These are phyloP conservation scores for Coecobrya sp. DNA, from an alignment of 2,888 invertebrate genomes.

Conservation along the genomic window DNA sequence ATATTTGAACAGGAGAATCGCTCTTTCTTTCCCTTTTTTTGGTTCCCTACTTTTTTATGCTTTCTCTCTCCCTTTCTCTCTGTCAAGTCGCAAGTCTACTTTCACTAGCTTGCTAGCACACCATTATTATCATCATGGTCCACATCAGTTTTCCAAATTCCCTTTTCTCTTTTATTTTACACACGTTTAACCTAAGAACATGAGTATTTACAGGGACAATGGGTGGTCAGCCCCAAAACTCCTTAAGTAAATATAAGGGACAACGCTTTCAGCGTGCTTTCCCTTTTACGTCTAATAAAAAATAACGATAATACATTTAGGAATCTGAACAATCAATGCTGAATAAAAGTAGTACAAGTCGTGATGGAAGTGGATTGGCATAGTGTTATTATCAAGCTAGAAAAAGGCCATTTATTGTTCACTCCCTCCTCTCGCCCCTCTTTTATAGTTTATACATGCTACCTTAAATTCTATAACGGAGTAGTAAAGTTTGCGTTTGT, in stretches of 20 bases:
- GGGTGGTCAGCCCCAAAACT: conserved; percentile 19
- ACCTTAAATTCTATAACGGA: not conserved
- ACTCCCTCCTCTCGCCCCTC: not conserved
- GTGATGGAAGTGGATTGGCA: conserved; percentile 2
- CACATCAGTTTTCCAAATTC: not conserved
- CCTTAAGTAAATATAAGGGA: conserved; percentile 43
- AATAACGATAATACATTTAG: conserved; percentile 67
- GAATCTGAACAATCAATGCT: conserved; percentile 52
- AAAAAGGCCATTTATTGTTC: not conserved
- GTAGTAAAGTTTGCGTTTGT: conserved; percentile 9
- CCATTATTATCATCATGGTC: conserved; percentile 4
- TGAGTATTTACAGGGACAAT: conserved; percentile 47
- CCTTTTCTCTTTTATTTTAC: conserved; percentile 10
- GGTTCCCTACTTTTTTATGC: not conserved
- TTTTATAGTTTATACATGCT: not conserved
- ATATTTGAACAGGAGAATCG: conserved; percentile 71
- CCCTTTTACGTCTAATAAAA: conserved; percentile 48
- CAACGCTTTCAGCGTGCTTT: conserved; percentile 46
- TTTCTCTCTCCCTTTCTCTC: not conserved
- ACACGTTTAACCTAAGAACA: conserved; percentile 45
- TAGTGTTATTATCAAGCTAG: not conserved
- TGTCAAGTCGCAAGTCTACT: not conserved
- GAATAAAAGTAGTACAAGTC: conserved; percentile 39
- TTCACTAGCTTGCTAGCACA: not conserved
- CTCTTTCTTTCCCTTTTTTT: conserved; percentile 11